Conservation (phyloP, 2,797 vertebrate genomes). For the Pelobates cultripes region DNA sequence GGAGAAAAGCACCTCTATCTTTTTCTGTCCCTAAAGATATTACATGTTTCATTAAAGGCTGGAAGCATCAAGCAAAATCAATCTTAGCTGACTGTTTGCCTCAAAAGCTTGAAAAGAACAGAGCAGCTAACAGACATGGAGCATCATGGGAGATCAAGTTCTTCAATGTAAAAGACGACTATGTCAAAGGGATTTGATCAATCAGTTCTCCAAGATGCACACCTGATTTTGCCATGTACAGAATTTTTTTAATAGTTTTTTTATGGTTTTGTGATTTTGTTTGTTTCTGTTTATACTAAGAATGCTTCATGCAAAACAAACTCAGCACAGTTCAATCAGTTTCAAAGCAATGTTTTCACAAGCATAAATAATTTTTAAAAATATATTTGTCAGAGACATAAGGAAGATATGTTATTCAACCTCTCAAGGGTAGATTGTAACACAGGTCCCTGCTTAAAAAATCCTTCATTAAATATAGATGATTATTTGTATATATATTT, state of each 20-base stretch:
- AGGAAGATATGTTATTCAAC: too few species aligned
- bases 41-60: conserved; percentile 46
- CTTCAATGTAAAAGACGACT: conserved; percentile 38
- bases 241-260: not conserved
- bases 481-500: too few species aligned
- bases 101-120: conserved; percentile 27
- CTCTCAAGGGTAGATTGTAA: too few species aligned
- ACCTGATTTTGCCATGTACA: not conserved
- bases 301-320: too few species aligned
- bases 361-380: too few species aligned
- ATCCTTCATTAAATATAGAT: too few species aligned
- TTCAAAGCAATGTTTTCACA: too few species aligned
- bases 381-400: too few species aligned
- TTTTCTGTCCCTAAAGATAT: conserved; percentile 46
- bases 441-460: too few species aligned
- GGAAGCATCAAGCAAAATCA: conserved; percentile 49
- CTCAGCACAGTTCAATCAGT: too few species aligned
- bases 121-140: conserved; percentile 23
- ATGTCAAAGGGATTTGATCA: conserved; percentile 34
- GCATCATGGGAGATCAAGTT: conserved; percentile 40
- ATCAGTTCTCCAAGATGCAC: conserved; percentile 28
- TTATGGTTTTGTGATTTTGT: too few species aligned
- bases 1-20: conserved; percentile 31
- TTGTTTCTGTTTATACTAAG: too few species aligned
- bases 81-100: conserved; percentile 41